Evolutionary conservation across 2,888 invertebrate species (phyloP), one percentile per base, ranked within the genome.

Genomic region (Metopia argyrocephala): DNA sequence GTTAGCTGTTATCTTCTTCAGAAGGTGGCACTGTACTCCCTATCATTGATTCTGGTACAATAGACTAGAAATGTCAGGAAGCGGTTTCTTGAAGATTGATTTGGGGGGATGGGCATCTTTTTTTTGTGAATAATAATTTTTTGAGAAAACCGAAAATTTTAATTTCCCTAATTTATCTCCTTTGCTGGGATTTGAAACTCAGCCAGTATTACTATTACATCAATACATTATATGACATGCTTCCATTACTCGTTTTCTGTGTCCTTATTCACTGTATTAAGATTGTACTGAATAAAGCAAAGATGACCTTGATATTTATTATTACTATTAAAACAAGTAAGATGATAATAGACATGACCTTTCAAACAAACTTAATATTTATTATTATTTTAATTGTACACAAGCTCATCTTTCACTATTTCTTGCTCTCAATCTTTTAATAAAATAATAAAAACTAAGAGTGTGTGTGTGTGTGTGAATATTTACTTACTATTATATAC

Each of bases 311-410:
- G 70, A 70, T 65, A 76, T 65, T 65, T 45, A 76, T n/a, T 65
- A 48, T 3, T 45, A 21, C 45, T 52, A 52, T 27, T 45, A 15
- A 3, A 31, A 3, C 12, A 4, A 52, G n/a, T 46, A 54, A 56
- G 38, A 71, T 57, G 64, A 73, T 69, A 76, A 68, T 73, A 76
- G 64, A 76, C 61, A 23, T 81, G 80, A 74, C 76, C 80, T 81
- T n/a, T 81, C 59, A 74, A 61, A 78, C 56, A 74, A 81, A 78
- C 74, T 74, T 70, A 81, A 81, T 70, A 74, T 65, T 74, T 76
- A 73, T 74, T 31, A 66, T 59, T 70, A 81, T 70, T 64, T 68
- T 64, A 73, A 64, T 59, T 38, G 15, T 76, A 20, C 27, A 68
- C 66, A 71, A 71, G 46, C 25, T 48, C 15, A 56, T 54, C 57